phyloP scores from a whole-genome alignment of 2,888 invertebrate genomes.

The Rhorus exstirpatorius region DNA sequence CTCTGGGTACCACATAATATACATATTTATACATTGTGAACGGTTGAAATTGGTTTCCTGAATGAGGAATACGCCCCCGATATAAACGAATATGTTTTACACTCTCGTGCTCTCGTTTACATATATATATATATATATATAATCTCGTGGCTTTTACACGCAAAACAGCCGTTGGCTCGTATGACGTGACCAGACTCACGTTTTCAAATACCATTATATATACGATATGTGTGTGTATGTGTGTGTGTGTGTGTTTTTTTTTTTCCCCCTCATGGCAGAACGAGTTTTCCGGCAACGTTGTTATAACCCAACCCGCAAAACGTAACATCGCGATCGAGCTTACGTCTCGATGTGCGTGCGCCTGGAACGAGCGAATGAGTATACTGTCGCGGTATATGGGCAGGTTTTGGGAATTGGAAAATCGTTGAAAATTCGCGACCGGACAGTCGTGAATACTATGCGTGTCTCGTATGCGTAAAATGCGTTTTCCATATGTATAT shows the following conservation, averaged over 20 bases:
- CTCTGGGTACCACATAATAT: slow-evolving; percentile 3
- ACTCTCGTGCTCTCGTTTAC: slow-evolving; percentile 15
- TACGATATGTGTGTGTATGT: slow-evolving; percentile 66
- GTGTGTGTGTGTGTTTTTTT: too few species aligned
- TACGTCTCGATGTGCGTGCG: neutral
- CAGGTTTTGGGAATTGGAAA: slow-evolving; percentile 46
- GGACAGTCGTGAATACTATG: slow-evolving; percentile 23
- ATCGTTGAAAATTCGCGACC: slow-evolving; percentile 59
- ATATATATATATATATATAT: neutral
- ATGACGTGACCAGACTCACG: slow-evolving; percentile 67
- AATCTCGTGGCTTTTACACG: slow-evolving; percentile 33
- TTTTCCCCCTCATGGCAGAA: slow-evolving; percentile 67
- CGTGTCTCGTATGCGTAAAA: slow-evolving; percentile 26
- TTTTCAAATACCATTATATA: slow-evolving; percentile 72
- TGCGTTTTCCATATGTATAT: slow-evolving; percentile 15
- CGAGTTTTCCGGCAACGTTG: slow-evolving; percentile 53
- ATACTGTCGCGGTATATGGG: slow-evolving; percentile 19
- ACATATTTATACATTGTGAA: slow-evolving; percentile 39
- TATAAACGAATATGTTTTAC: slow-evolving; percentile 56
- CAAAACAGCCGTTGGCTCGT: slow-evolving; percentile 62
- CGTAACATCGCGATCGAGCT: slow-evolving; percentile 50
- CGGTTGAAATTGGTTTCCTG: slow-evolving; percentile 52
- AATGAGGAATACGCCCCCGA: slow-evolving; percentile 33
- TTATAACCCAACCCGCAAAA: slow-evolving; percentile 14
- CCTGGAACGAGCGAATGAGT: slow-evolving; percentile 33